phyloP scores from a whole-genome alignment of 1,140 invertebrate species.

The Aphis gossypii region DNA sequence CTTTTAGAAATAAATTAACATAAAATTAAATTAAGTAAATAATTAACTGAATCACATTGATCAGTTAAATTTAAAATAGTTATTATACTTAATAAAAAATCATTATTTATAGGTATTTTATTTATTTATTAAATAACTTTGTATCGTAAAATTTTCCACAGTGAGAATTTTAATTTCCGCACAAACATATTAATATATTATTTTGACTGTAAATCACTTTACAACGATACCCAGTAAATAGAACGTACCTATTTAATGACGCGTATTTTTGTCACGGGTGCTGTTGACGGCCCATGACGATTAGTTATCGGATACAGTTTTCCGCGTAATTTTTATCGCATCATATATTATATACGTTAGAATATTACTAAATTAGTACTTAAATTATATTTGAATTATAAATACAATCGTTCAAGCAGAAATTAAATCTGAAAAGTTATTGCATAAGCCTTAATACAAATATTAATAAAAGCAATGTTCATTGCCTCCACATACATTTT shows the following conservation, averaged over 20 bases:
- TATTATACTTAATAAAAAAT: neutral
- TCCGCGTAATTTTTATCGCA: conserved; percentile 18
- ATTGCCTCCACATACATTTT: neutral
- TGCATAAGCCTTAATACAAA: neutral
- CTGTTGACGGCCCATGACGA: neutral
- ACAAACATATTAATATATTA: neutral
- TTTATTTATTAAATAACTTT: neutral
- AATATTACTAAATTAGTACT: neutral
- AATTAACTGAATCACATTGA: neutral
- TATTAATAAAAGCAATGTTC: neutral
- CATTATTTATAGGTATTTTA: neutral
- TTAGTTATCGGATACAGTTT: conserved; percentile 13
- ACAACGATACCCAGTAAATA: neutral
- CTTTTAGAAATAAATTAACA: neutral
- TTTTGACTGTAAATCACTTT: neutral
- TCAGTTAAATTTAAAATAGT: too few species aligned
- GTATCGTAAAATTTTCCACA: neutral
- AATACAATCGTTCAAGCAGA: neutral
- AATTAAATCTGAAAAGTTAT: neutral
- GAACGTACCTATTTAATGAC: neutral
- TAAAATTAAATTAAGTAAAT: neutral
- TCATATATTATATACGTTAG: neutral
- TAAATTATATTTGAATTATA: neutral
- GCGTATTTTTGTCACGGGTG: neutral
- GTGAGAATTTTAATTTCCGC: neutral